Evolutionary conservation across 92 coral and sea anemone species (phyloP).

Genomic region (Ricordea florida): DNA sequence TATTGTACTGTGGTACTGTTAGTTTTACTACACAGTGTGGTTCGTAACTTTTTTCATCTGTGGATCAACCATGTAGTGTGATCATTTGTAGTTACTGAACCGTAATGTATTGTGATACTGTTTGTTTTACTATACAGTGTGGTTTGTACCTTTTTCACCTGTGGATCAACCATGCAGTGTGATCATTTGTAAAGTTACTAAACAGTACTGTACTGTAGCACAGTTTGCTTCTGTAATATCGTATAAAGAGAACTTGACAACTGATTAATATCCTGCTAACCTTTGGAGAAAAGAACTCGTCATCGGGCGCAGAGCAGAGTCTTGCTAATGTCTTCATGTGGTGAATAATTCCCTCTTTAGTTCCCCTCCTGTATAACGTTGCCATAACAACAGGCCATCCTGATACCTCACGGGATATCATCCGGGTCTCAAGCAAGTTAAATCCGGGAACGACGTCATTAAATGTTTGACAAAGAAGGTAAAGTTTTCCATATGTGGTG

Average conservation of each 20-base stretch:
- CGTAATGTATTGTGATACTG: too few relatives aligned
- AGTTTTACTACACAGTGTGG: too few relatives aligned
- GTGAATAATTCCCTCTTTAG: constrained; percentile 87
- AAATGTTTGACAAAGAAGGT: constrained; percentile 89
- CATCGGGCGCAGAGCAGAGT: constrained; percentile 83
- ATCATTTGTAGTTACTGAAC: too few relatives aligned
- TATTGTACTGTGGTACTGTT: too few relatives aligned
- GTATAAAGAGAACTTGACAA: not conserved
- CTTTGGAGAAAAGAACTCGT: constrained; percentile 92
- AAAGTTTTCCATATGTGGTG: constrained; percentile 76
- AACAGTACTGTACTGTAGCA: too few relatives aligned
- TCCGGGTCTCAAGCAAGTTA: constrained; percentile 87
- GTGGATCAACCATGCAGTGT: too few relatives aligned
- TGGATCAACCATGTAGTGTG: too few relatives aligned
- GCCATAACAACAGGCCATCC: constrained; percentile 98
- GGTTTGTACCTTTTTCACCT: too few relatives aligned
- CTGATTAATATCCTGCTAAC: constrained; percentile 16
- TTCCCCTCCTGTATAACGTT: constrained; percentile 83
- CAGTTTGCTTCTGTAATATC: too few relatives aligned
- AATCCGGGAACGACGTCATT: constrained; percentile 85
- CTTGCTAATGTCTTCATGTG: constrained; percentile 93
- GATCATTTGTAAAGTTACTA: too few relatives aligned
- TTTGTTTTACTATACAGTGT: too few relatives aligned
- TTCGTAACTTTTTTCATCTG: too few relatives aligned
- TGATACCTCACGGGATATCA: constrained; percentile 79